phyloP scores from a whole-genome alignment of 2,888 invertebrate species.

The Ormyrus labotus region DNA sequence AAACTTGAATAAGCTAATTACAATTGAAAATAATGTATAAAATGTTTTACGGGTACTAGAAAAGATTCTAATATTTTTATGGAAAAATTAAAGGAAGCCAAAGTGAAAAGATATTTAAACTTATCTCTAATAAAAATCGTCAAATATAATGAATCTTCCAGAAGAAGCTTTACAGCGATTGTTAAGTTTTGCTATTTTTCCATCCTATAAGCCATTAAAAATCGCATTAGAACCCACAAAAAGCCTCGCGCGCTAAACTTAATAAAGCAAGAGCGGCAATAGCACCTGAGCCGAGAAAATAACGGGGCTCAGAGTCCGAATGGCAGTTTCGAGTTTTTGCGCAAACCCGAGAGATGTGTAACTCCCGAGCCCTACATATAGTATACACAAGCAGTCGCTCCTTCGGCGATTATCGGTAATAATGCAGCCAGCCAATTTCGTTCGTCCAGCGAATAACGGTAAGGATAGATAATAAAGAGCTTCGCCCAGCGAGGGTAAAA shows the following conservation, averaged over 20 bases:
- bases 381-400: background rate
- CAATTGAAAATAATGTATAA: no score
- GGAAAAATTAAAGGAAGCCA: no score
- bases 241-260: background rate
- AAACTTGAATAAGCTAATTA: no score
- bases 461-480: slow-evolving; percentile 6
- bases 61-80: no score
- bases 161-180: no score
- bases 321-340: slow-evolving; percentile 18
- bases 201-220: no score
- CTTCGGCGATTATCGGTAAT: slow-evolving; percentile 61
- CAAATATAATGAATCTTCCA: no score
- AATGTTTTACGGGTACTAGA: no score
- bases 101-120: no score
- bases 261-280: background rate
- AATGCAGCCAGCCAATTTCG: slow-evolving; percentile 46
- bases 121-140: no score
- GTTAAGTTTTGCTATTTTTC: no score
- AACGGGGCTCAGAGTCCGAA: slow-evolving; percentile 12
- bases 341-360: background rate
- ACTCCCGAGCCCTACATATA: background rate
- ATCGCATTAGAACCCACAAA: no score
- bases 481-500: background rate
- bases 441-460: background rate
- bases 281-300: slow-evolving; percentile 29